A percentile compares a stretch with the other conserved stretches of the same genome.
Conservation (phyloP, 2,888 invertebrate genomes). For the Diploptera punctata region DNA sequence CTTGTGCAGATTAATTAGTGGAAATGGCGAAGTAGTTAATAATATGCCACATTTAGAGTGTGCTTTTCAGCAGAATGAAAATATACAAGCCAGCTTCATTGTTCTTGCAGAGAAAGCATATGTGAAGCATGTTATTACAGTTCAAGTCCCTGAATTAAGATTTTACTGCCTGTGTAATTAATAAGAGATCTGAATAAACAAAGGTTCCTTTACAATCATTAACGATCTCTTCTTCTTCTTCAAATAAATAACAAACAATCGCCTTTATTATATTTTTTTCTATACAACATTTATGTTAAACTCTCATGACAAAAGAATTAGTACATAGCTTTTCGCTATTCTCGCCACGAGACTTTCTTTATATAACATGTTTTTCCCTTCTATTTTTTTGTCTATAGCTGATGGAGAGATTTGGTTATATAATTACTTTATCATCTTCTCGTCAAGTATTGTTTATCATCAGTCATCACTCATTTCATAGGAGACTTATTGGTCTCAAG, state of each 20-base stretch:
- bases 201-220: neutral
- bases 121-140: conserved; percentile 1
- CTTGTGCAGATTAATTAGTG: neutral
- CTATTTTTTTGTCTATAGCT: no score
- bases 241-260: neutral
- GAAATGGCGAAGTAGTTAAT: neutral
- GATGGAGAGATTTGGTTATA: no score
- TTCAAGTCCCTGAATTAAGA: conserved; percentile 2
- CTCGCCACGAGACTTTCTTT: no score
- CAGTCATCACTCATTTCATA: no score
- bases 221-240: neutral
- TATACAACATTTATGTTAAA: no score
- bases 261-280: no score
- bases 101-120: neutral
- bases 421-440: no score
- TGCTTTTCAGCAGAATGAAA: neutral
- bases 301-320: neutral
- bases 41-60: neutral
- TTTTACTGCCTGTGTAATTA: neutral
- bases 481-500: no score
- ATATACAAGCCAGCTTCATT: neutral
- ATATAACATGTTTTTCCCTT: no score
- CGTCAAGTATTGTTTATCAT: no score
- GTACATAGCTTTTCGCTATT: no score
- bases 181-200: neutral